Base-by-base conservation (phyloP, 2,888 invertebrate species). In the Seira ritae region DNA sequence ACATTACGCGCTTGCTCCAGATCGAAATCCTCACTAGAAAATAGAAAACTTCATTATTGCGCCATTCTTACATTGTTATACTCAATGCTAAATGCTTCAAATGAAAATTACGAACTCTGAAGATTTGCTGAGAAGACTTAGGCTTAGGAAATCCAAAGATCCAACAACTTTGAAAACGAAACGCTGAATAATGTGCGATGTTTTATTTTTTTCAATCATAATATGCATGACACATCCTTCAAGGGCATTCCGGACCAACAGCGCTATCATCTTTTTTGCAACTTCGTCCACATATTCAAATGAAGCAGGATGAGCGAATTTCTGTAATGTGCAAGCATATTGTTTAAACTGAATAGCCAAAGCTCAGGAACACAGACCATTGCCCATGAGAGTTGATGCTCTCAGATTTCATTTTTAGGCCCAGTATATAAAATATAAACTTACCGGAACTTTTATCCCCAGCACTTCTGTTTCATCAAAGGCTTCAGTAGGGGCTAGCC, bases 401-500 rank as follows among this genome's bases (percentile, higher is more conserved):
- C n/a, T n/a, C n/a, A n/a, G n/a, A n/a, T n/a, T n/a, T n/a, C n/a
- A n/a, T n/a, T n/a, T n/a, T n/a, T n/a, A n/a, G n/a, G n/a, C n/a
- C n/a, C n/a, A 42, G 42, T 8, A 6, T 8, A 42, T 42, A 42
- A 42, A 42, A 42, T 42, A 6, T 10, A 15, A 66, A 73, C 74
- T 75, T 67, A 81, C 81, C n/a, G 81, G 81, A 23, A 81, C 81
- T 12, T 24, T 24, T 6, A 73, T 22, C 3, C 81, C 81, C 12
- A 75, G 22, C 0, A 60, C 75, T 1, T 19, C 62, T 1, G 31
- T 70, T 15, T 24, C 22, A 17, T 22, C 12, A 90, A 94, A 95
- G 88, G 94, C 92, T 88, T 92, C 92, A 80, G 91, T 91, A 0
- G 95, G 94, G 90, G 95, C 95, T 65, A 95, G 90, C 86, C 93